A percentile compares a stretch with the other conserved stretches of the same genome.
These are phyloP conservation scores for Leptatherina wallacei DNA, from an alignment of 2,797 vertebrate genomes.

Conservation along the genomic window DNA sequence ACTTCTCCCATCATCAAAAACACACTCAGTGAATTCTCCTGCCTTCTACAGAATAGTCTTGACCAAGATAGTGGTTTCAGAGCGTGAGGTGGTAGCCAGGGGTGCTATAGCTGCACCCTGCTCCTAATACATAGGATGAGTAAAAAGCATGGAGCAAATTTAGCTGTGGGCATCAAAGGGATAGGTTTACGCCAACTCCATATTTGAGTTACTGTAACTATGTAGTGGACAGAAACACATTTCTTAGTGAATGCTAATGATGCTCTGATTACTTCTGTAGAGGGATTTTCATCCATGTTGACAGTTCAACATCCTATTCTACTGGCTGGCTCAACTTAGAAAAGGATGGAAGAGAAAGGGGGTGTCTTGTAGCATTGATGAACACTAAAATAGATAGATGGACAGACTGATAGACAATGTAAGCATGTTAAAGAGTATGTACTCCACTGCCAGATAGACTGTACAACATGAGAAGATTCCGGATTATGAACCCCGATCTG, in stretches of 20 bases:
- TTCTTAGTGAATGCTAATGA: not conserved
- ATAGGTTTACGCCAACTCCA: not conserved
- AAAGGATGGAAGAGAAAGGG: too few species aligned
- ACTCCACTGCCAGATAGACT: not conserved
- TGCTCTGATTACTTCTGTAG: too few species aligned
- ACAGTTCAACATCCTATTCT: too few species aligned
- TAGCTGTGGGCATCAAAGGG: not conserved
- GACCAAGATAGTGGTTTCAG: slow-evolving; percentile 8
- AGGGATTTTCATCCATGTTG: too few species aligned
- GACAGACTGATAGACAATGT: too few species aligned
- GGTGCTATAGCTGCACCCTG: not conserved
- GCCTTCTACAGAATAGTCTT: slow-evolving; percentile 9
- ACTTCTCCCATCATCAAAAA: slow-evolving; percentile 14
- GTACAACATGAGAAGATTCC: not conserved
- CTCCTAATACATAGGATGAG: not conserved
- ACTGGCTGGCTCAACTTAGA: too few species aligned
- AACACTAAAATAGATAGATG: too few species aligned
- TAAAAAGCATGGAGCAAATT: not conserved
- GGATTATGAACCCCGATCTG: not conserved
- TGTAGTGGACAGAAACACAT: not conserved
- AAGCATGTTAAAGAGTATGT: too few species aligned
- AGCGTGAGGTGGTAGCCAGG: not conserved
- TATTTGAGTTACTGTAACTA: not conserved
- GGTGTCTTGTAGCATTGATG: too few species aligned
- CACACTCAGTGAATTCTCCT: slow-evolving; percentile 5